Evolutionary conservation across 1,140 invertebrate species (phyloP), one percentile per base, ranked within the genome.

Genomic region (Zelostemma sp.): DNA sequence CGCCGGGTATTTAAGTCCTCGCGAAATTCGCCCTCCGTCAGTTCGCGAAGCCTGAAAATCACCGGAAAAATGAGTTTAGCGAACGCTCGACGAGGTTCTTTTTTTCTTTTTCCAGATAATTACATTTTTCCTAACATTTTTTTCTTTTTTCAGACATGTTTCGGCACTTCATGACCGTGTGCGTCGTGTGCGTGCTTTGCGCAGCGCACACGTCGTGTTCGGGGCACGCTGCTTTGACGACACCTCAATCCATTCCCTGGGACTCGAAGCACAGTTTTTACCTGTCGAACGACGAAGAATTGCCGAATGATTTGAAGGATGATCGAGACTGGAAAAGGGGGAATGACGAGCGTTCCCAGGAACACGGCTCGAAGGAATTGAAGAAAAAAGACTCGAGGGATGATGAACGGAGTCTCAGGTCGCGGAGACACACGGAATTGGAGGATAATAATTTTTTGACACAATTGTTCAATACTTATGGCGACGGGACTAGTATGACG

Each of bases 101-200:
- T 40, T 5, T 11, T 12, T 40, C 11, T 12, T 12, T 60, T 71
- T 60, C 11, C 68, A 72, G 68, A 72, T 14, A 88, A 11, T 4
- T 2, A 11, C n/a, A 2, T 40, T 5, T 11, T 12, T 40, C 11
- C 4, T 12, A 11, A 40, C 1, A 11, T 15, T 12, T 40, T 5
- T 11, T 12, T 40, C 11, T 12, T 12, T 60, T 71, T 60, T 14
- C 68, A 72, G 68, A 72, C 15, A 88, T 89, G 87, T 84, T 84
- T 50, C 84, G 83, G 61, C 88, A 90, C 68, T 82, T 92, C 35
- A 89, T 93, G 67, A 91, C 91, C 11, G 91, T 93, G 16, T 93
- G 92, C 72, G 90, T 93, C 79, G 91, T 93, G 70, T 93, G 92
- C 78, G 87, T 93, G 31, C 80, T 93, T 1, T 93, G 91, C 76